Evolutionary conservation across 2,888 invertebrate species (phyloP).

Genomic region (Epiblema foenella): DNA sequence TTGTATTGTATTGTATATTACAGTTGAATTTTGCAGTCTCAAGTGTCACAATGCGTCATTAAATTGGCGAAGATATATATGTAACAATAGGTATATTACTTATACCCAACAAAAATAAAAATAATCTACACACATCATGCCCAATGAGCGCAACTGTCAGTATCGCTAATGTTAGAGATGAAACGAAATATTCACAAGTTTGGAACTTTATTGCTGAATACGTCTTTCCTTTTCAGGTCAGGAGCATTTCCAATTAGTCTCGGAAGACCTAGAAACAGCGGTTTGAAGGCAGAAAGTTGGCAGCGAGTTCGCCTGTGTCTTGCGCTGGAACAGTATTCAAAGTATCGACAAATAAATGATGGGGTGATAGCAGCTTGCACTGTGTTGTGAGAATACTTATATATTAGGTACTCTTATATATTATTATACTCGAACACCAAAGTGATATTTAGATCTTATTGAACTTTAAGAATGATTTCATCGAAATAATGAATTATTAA

Average conservation of each 20-base stretch:
- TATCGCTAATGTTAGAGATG: background rate
- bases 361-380: slow-evolving; percentile 9
- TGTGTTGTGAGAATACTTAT: slow-evolving; percentile 48
- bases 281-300: slow-evolving; percentile 62
- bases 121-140: no score
- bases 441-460: slow-evolving; percentile 73
- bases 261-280: slow-evolving; percentile 81
- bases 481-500: slow-evolving; percentile 39
- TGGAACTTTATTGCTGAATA: slow-evolving; percentile 45
- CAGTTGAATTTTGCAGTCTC: no score
- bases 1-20: no score
- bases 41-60: no score
- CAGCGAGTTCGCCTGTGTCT: slow-evolving; percentile 1
- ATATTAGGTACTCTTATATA: slow-evolving; percentile 45
- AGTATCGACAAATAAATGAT: slow-evolving; percentile 23
- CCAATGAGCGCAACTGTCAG: no score
- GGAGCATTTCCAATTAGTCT: slow-evolving; percentile 83
- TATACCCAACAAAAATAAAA: no score
- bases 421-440: slow-evolving; percentile 61
- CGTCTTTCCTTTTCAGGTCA: slow-evolving; percentile 72
- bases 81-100: no score
- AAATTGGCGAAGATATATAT: no score
- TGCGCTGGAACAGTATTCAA: background rate
- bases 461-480: slow-evolving; percentile 51
- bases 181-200: slow-evolving; percentile 13